phyloP scores from a whole-genome alignment of 1,140 invertebrate genomes.

The Leptinotarsa undecemlineata region DNA sequence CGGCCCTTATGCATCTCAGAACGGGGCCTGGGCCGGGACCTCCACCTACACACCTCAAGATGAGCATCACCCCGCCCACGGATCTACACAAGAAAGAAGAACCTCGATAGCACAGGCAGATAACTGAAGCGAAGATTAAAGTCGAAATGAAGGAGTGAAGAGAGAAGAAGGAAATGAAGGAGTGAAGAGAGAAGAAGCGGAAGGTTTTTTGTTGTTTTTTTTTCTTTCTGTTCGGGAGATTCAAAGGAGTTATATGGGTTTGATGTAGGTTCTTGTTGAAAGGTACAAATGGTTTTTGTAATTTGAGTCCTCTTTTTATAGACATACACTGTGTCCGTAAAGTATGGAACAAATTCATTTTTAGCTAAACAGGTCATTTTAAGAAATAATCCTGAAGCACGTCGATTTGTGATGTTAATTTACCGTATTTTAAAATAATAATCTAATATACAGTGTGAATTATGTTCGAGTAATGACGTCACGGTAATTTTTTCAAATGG shows the following conservation, averaged over 20 bases:
- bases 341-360: too few relatives aligned
- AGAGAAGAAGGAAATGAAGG: conserved; percentile 10
- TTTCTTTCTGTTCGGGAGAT: not conserved
- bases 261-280: not conserved
- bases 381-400: too few relatives aligned
- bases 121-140: not conserved
- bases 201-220: not conserved
- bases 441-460: too few relatives aligned
- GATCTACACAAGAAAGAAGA: conserved; percentile 54
- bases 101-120: conserved; percentile 51
- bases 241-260: not conserved
- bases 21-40: conserved; percentile 44
- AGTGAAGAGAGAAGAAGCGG: conserved; percentile 6
- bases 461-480: too few relatives aligned
- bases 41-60: conserved; percentile 45
- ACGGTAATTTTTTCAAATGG: too few relatives aligned
- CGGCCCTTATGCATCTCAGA: conserved; percentile 60
- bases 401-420: too few relatives aligned
- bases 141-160: conserved; percentile 7
- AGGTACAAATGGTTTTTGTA: too few relatives aligned
- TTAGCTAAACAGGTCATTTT: too few relatives aligned
- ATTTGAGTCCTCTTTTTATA: too few relatives aligned
- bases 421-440: too few relatives aligned
- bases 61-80: conserved; percentile 49
- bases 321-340: too few relatives aligned